Evolutionary conservation across 2,113 vertebrate species (phyloP), one percentile per base, ranked within the genome.

Genomic region (Lasiurus cinereus): DNA sequence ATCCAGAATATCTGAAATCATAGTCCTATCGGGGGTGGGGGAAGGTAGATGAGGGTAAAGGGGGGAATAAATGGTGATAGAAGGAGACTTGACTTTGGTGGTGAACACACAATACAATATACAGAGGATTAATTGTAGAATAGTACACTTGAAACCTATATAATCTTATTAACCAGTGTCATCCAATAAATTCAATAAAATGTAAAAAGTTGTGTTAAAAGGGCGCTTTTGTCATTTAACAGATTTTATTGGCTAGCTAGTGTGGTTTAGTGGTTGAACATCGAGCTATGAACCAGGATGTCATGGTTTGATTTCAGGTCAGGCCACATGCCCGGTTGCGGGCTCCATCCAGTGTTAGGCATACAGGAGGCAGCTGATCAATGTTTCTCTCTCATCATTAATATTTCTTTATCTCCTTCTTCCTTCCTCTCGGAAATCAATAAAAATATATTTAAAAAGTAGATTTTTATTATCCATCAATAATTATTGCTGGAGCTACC

Each of bases 191-290:
- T 76, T 76, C 14, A 76, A 50, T 76, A 29, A 50, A 76, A 31
- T 31, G 29, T 91, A 79, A 52, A 88, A 88, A 90, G 7, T 83
- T 94, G 3, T 22, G 29, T 76, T 93, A 54, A 88, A 84, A 93
- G 52, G 59, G 21, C 2, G 29, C n/a, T 43, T 93, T 91, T 66
- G 52, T 36, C 72, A 29, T 33, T 83, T n/a, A 39, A 29, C 66
- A 74, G 69, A 79, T 90, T 94, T 93, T 59, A 88, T 91, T 70
- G 59, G 24, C 59, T 62, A 22, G 59, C 24, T 62, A 62, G 59
- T 27, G 59, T 27, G 59, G 59, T 24, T 62, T 24, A 62, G 59
- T 27, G 59, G 59, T 62, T 62, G 59, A 62, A 24, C 4, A 9
- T 62, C 4, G 10, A 62, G 1, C 22, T 27, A 62, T 62, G 59